phyloP scores from a whole-genome alignment of 37 sponge, comb jelly and placozoan species.

The Crambe crambe region DNA sequence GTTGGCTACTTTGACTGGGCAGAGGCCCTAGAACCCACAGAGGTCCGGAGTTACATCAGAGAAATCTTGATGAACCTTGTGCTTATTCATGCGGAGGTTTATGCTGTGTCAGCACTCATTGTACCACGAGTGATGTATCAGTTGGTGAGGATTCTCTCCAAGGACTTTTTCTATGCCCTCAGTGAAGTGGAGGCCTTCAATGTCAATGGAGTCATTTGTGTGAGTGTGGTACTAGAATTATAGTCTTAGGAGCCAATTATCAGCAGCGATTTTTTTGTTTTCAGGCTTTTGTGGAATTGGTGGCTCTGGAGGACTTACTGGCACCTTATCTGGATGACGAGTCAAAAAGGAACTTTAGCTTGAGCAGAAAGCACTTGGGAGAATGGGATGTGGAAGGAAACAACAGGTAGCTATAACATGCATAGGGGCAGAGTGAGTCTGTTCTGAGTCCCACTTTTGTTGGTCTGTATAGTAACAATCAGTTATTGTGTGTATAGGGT shows the following conservation, averaged over 20 bases:
- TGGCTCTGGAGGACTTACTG: slow-evolving; percentile 32
- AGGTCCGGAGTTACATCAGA: slow-evolving; percentile 68
- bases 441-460: not conserved
- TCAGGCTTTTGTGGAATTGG: slow-evolving; percentile 59
- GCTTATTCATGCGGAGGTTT: slow-evolving; percentile 82
- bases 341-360: slow-evolving; percentile 33
- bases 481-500: slow-evolving; percentile 8
- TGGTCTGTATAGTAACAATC: not conserved
- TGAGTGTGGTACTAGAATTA: slow-evolving; percentile 13
- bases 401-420: slow-evolving; percentile 1
- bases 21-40: slow-evolving; percentile 29
- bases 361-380: slow-evolving; percentile 12
- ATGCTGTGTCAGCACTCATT: slow-evolving; percentile 58
- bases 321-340: slow-evolving; percentile 30
- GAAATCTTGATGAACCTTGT: slow-evolving; percentile 77
- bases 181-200: slow-evolving; percentile 56
- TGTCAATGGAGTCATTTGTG: slow-evolving; percentile 68
- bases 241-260: not conserved
- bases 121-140: slow-evolving; percentile 53
- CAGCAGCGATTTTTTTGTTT: not conserved
- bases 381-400: slow-evolving; percentile 5
- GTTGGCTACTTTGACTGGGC: slow-evolving; percentile 82
- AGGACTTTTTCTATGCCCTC: slow-evolving; percentile 52
- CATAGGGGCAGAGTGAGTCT: not conserved
- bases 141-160: slow-evolving; percentile 41